Conservation (phyloP, 2,797 vertebrate genomes). For the Danionella dracula region DNA sequence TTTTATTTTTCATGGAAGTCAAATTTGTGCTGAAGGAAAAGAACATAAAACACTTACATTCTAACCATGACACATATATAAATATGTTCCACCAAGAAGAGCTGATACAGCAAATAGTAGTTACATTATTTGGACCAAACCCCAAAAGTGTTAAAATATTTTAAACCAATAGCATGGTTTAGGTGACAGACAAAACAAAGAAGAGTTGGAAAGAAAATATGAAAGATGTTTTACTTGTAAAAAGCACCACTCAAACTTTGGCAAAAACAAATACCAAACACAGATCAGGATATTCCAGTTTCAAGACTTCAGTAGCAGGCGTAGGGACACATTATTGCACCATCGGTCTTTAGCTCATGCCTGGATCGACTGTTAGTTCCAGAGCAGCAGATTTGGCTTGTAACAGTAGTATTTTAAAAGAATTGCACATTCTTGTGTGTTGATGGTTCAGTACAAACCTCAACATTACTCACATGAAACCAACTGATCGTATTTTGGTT, state of each 20-base stretch:
- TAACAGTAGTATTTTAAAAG: slow-evolving; percentile 14
- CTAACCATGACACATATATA: background rate
- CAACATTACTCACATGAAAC: background rate
- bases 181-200: too few relatives aligned
- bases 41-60: background rate
- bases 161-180: too few relatives aligned
- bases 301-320: slow-evolving; percentile 3
- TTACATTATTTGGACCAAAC: slow-evolving; percentile 27
- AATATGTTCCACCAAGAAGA: slow-evolving; percentile 18
- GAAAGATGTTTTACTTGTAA: background rate
- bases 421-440: slow-evolving; percentile 17
- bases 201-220: background rate
- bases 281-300: slow-evolving; percentile 3
- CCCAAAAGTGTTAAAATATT: background rate
- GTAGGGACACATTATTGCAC: slow-evolving; percentile 21
- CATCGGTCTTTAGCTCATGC: slow-evolving; percentile 20
- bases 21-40: background rate
- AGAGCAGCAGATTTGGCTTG: slow-evolving; percentile 20
- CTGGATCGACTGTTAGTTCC: slow-evolving; percentile 3
- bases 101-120: slow-evolving; percentile 4
- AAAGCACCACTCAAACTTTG: slow-evolving; percentile 20
- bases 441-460: slow-evolving; percentile 3
- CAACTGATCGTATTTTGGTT: background rate
- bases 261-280: slow-evolving; percentile 17
- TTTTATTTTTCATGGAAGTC: background rate